Base-by-base conservation (phyloP, 1,140 invertebrate species). In the Hylaeus anthracinus region DNA sequence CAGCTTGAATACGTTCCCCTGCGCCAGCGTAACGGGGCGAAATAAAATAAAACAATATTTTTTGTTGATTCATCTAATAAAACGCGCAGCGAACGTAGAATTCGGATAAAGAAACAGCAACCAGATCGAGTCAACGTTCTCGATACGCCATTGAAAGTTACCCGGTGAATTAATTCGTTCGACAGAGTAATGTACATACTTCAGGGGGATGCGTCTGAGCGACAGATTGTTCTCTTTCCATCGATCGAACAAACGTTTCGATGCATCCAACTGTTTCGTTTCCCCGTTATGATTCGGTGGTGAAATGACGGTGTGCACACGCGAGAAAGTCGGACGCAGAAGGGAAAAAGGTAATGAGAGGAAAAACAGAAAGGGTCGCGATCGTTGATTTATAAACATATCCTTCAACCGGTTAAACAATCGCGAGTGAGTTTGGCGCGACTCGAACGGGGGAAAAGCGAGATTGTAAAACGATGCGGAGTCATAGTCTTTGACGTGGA, bases 191-290 rank as follows among this genome's bases (percentile, higher is more conserved):
- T 6, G 12, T 53, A 14, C 41, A 58, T 12, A 41, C 48, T 41
- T 61, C 58, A 26, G 26, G 58, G n/a, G 12, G 26, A 56, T 48
- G 55, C 41, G 43, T 10, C n/a, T 43, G 61, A 56, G 26, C 41
- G 70, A 73, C 71, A n/a, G 51, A 79, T 79, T 37, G 77, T 79
- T 73, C 71, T 48, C 43, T 51, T 65, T 53, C 70, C 51, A 73
- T 79, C 77, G 71, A 79, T 79, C 39, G 77, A 79, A 73, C 51
- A 45, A 73, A 73, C 77, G 61, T 65, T 79, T 73, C 77, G n/a
- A 79, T 79, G 53, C 48, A 51, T 65, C 61, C 69, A 1, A 26
- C 6, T 45, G 61, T 58, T 65, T 65, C 48, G 48, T 73, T 37
- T 37, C 53, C 76, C 8, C 41, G 74, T 48, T 69, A 3, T 26